Evolutionary conservation across 2,113 vertebrate species (phyloP).

Genomic region (Coregonus clupeaformis): DNA sequence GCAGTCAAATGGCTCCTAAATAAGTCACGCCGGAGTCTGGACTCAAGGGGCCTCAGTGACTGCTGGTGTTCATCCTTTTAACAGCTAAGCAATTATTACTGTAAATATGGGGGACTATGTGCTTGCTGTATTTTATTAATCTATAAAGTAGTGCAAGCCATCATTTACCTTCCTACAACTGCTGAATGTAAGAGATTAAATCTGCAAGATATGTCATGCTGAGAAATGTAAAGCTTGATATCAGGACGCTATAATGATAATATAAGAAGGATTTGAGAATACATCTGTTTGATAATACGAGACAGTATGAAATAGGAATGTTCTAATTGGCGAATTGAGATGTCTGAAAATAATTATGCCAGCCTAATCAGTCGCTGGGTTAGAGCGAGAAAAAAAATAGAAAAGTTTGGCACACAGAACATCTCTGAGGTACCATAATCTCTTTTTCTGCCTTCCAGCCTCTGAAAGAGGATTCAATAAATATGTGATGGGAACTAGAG

Average conservation of each 20-base stretch:
- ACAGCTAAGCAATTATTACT: no score
- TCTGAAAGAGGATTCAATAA: conserved; percentile 83
- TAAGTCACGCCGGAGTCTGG: neutral
- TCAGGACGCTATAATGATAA: conserved; percentile 7
- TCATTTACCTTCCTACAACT: neutral
- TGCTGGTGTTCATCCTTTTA: neutral
- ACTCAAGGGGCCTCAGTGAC: neutral
- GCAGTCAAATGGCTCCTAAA: neutral
- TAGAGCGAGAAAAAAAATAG: conserved; percentile 49
- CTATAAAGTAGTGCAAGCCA: neutral
- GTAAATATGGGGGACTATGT: no score
- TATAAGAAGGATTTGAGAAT: conserved; percentile 21
- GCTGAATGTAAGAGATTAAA: neutral
- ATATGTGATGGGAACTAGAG: conserved; percentile 80
- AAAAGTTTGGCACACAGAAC: conserved; percentile 82
- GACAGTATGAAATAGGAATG: conserved; percentile 65
- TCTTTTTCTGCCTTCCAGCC: conserved; percentile 84
- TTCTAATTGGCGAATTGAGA: conserved; percentile 94
- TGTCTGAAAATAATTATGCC: conserved; percentile 82
- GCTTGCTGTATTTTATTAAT: neutral
- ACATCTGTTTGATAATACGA: conserved; percentile 50
- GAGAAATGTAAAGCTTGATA: neutral
- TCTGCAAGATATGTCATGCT: neutral
- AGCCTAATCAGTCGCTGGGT: conserved; percentile 82
- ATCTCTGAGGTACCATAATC: conserved; percentile 80